Evolutionary conservation across 2,797 vertebrate species (phyloP).

Genomic region (Echiichthys vipera): DNA sequence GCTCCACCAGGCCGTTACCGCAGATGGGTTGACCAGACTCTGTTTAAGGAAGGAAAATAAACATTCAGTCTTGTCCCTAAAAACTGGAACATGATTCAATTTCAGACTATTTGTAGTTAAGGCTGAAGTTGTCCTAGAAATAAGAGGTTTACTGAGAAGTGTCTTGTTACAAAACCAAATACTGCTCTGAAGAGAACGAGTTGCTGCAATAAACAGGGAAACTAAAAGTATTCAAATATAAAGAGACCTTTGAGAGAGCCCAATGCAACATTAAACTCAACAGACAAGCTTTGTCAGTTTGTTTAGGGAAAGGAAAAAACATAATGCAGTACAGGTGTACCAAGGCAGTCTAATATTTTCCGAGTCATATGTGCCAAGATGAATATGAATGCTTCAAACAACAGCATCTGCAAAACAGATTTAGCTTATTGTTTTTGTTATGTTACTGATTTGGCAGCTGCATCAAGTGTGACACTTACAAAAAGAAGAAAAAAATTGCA

Average conservation of each 20-base stretch:
- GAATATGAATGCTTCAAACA: neutral
- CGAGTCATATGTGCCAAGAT: slow-evolving; percentile 1
- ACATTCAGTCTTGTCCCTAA: slow-evolving; percentile 8
- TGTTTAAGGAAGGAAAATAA: slow-evolving; percentile 59
- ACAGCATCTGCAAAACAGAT: neutral
- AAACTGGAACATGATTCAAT: neutral
- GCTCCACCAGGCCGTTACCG: slow-evolving; percentile 96
- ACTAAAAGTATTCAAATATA: slow-evolving; percentile 9
- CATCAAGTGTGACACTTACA: neutral
- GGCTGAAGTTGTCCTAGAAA: neutral
- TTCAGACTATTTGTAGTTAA: neutral
- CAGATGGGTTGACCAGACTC: slow-evolving; percentile 99
- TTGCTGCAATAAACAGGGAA: neutral
- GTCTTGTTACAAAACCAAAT: slow-evolving; percentile 17
- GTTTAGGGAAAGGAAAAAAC: slow-evolving; percentile 6
- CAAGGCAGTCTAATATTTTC: neutral
- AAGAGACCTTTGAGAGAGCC: neutral
- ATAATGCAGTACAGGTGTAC: neutral
- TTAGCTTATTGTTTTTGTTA: neutral
- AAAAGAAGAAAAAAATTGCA: neutral
- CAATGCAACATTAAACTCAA: neutral
- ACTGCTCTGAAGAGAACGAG: neutral
- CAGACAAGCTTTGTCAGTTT: neutral
- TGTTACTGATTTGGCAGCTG: neutral
- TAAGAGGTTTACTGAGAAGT: slow-evolving; percentile 1